Evolutionary conservation across 2,113 vertebrate species (phyloP), one percentile per base, ranked within the genome.

Genomic region (Sceloporus undulatus): DNA sequence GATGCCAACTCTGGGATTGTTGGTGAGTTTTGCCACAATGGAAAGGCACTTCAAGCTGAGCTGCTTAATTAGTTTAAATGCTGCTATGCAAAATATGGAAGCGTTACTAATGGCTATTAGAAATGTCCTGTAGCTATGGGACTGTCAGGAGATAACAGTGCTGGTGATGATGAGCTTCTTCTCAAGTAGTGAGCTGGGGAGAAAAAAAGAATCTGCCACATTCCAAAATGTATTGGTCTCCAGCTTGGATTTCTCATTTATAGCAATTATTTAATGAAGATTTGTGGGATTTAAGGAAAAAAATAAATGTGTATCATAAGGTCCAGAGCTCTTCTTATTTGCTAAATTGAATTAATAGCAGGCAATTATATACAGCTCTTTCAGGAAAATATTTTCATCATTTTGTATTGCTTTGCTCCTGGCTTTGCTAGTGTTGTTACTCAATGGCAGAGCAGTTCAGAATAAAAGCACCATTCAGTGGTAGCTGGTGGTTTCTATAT

Each of bases 11-110:
- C 27, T 13, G 29, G 56, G 18, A 65, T 34, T 65, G 62, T 52
- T 23, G 27, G 42, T 52, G 13, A 27, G 65, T 79, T 78, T 70
- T 9, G 75, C 62, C 1, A 29, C 34, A 25, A 48, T 5, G 48
- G 48, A 48, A 48, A 42, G 18, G 52, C 65, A 82, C 11, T 73
- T 81, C 79, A 81, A 70, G 62, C 48, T 56, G 68, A 87, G 34
- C 48, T 59, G 54, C 78, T 81, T 87, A 59, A 81, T 87, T 81
- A 71, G 65, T 59, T 59, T 87, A 80, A 86, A 86, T 79, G 62
- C 40, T 52, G 10, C 85, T 52, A 34, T 48, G 29, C 29, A 78
- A 75, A 42, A 21, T 40, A 25, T 27, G 25, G 29, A 59, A 68
- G 75, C 23, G 59, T 79, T 48, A 48, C 1, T 76, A 66, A 86